Base-by-base conservation (phyloP, 2,888 invertebrate species). In the Clepsis dumicolana region DNA sequence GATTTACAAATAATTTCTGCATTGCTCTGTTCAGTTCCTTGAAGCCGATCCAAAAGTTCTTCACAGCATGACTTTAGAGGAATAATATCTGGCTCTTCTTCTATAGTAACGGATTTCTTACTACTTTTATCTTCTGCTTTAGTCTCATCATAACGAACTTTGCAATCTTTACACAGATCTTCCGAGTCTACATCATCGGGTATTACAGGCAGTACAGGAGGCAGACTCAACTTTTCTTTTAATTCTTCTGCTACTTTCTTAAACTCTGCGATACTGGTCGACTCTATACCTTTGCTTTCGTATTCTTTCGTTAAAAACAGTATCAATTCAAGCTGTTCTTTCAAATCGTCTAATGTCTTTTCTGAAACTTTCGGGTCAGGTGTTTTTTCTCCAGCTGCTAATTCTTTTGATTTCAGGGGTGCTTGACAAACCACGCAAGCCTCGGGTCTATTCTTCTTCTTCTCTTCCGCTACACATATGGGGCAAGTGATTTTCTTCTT, bases 331-430 rank as follows among this genome's bases (percentile, higher is more conserved):
- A 59, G 25, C 7, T 59, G 38, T 16, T 59, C n/a, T 25, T 41
- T 38, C 25, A 59, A 25, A 16, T 54, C 54, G n/a, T 0, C 29
- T 29, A 24, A 1, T 4, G 29, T 48, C 14, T 25, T 54, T 8
- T 3, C 24, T n/a, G 21, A 21, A 35, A 0, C 8, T 35, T 24
- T 21, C 0, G 2, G 14, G 12, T 48, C 48, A 48, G 18, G 12
- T 18, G 48, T 48, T 52, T 52, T 27, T 27, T 52, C 52, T 25
- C 27, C 27, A 27, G 52, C 52, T 52, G 52, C 52, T n/a, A 25
- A 25, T 8, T 52, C n/a, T 12, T n/a, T 27, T 27, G 0, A n/a
- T 27, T n/a, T 14, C 52, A 52, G 4, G 8, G 52, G 52, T 27
- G n/a, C 25, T 7, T 25, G 14, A 27, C 52, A 52, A 25, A 52